Conservation (phyloP, 2,888 invertebrate genomes). For the Lasioglossum zephyrum region DNA sequence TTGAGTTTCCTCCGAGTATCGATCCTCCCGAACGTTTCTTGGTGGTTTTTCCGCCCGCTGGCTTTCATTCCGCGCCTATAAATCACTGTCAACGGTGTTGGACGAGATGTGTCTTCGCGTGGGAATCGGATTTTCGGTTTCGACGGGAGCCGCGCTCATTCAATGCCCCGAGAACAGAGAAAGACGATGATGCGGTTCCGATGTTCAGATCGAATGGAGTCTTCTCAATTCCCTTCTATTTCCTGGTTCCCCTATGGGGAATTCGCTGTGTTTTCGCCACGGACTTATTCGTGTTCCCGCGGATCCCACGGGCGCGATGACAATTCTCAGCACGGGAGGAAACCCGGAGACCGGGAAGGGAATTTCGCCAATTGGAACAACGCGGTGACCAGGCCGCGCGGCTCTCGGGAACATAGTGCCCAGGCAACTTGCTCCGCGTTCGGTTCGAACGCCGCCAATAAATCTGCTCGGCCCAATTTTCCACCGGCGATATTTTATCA, state of each 20-base stretch:
- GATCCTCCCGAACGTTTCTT: constrained; percentile 52
- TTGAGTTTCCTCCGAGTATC: constrained; percentile 40
- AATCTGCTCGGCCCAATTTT: constrained; percentile 44
- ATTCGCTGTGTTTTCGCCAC: neutral
- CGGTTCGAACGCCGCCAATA: constrained; percentile 29
- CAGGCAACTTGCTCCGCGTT: neutral
- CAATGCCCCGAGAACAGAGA: constrained; percentile 20
- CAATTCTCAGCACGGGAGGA: neutral
- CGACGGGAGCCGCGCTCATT: constrained; percentile 25
- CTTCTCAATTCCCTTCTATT: neutral
- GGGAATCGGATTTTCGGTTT: constrained; percentile 67
- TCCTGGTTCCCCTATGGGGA: neutral
- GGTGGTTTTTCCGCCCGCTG: constrained; percentile 35
- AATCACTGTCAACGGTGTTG: constrained; percentile 66
- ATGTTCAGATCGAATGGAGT: constrained; percentile 18
- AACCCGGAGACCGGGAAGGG: constrained; percentile 28
- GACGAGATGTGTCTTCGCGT: constrained; percentile 64
- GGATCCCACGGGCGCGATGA: neutral
- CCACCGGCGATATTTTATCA: constrained; percentile 37
- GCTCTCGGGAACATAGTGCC: neutral
- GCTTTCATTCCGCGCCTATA: constrained; percentile 62
- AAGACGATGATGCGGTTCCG: neutral
- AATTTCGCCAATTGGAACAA: constrained; percentile 54
- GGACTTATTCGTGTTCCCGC: neutral
- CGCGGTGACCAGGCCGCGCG: constrained; percentile 23